Evolutionary conservation across 2,888 invertebrate species (phyloP).

Genomic region (Exephanes ischioxanthus): DNA sequence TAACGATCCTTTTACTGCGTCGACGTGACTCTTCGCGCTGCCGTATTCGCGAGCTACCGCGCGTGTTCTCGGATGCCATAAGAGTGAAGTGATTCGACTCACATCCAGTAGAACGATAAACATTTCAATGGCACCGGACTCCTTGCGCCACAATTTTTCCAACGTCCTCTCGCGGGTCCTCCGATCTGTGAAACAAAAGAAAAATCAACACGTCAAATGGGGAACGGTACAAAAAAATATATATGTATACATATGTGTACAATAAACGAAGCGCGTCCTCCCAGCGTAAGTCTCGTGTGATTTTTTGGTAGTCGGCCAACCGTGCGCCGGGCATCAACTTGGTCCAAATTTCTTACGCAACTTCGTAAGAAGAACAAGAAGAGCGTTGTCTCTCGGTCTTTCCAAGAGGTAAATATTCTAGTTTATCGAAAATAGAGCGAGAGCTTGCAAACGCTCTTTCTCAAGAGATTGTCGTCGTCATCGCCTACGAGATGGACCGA

Average conservation of each 20-base stretch:
- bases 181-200: constrained; percentile 85
- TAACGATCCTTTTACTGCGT: not conserved
- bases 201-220: constrained; percentile 21
- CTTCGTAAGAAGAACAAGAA: constrained; percentile 26
- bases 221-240: constrained; percentile 9
- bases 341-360: constrained; percentile 67
- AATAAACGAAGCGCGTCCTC: constrained; percentile 9
- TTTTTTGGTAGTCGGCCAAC: constrained; percentile 53
- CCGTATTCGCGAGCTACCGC: too few species aligned
- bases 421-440: constrained; percentile 38
- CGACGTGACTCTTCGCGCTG: too few species aligned
- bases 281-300: constrained; percentile 31
- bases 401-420: constrained; percentile 13
- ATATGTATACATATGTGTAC: not conserved
- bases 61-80: too few species aligned
- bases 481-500: constrained; percentile 21
- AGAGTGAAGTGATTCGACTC: constrained; percentile 51
- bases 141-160: constrained; percentile 87
- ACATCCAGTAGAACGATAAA: constrained; percentile 87
- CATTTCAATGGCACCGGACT: constrained; percentile 86
- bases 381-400: constrained; percentile 38
- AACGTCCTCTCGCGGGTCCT: constrained; percentile 87
- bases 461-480: constrained; percentile 41
- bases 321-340: constrained; percentile 35
- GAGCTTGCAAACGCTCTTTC: constrained; percentile 17